phyloP scores from a whole-genome alignment of 1,140 invertebrate species.

The Catajapyx aquilonaris region DNA sequence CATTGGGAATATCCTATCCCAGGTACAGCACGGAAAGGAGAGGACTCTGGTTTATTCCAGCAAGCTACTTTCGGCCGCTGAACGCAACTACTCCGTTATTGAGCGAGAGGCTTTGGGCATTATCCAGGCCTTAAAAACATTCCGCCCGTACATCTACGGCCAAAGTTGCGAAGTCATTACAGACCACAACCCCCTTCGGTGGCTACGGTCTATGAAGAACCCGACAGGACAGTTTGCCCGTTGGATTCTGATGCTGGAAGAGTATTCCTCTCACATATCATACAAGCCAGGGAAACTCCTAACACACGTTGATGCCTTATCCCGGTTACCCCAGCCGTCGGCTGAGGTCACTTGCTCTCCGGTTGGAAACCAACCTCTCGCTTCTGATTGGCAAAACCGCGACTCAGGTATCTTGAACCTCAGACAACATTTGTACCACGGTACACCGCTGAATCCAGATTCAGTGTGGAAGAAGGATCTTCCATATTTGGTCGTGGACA shows the following conservation, averaged over 20 bases:
- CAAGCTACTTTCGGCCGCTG: background rate
- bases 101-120: background rate
- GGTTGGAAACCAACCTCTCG: no score
- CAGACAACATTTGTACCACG: no score
- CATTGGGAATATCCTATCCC: background rate
- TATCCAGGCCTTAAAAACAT: constrained; percentile 9
- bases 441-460: no score
- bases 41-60: background rate
- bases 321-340: no score
- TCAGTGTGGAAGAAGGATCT: no score
- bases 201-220: constrained; percentile 6
- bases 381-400: no score
- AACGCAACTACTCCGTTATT: background rate
- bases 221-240: constrained; percentile 8
- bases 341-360: no score
- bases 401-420: no score
- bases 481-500: no score
- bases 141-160: constrained; percentile 13
- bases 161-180: constrained; percentile 10
- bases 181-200: constrained; percentile 13
- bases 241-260: constrained; percentile 10
- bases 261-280: no score
- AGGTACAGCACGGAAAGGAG: background rate
- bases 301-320: no score
- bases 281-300: no score